A percentile compares a stretch with the other conserved stretches of the same genome.
Evolutionary conservation across 2,797 vertebrate genomes (phyloP).

Genomic region (Lagodon rhomboides): DNA sequence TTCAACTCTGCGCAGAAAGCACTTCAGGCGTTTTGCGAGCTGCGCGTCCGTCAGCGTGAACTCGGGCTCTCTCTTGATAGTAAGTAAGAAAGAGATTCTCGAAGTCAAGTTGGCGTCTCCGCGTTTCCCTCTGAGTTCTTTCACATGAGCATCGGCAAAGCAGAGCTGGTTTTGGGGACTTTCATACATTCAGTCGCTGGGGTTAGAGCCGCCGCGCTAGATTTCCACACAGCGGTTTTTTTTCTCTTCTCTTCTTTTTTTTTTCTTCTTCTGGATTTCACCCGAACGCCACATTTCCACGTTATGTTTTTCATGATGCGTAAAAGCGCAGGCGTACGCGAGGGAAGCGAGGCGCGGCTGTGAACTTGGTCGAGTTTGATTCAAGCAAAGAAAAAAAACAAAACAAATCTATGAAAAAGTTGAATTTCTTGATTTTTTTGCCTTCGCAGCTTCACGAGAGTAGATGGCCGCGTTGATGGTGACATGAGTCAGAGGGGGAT

Average conservation of each 20-base stretch:
- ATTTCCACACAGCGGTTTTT: slow-evolving; percentile 11
- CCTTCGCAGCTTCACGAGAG: neutral
- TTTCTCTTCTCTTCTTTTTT: no score
- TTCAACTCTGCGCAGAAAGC: slow-evolving; percentile 64
- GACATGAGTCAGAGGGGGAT: slow-evolving; percentile 57
- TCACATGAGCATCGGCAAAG: slow-evolving; percentile 58
- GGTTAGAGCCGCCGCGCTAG: slow-evolving; percentile 31
- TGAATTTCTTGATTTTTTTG: slow-evolving; percentile 8
- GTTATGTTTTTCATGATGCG: slow-evolving; percentile 2
- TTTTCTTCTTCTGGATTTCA: neutral
- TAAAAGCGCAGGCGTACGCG: neutral
- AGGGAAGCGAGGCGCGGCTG: neutral
- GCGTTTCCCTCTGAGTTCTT: slow-evolving; percentile 23
- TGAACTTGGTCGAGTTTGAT: slow-evolving; percentile 11
- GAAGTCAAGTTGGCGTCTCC: slow-evolving; percentile 63
- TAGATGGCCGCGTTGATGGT: slow-evolving; percentile 49
- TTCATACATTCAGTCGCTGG: slow-evolving; percentile 63
- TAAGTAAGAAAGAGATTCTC: slow-evolving; percentile 74
- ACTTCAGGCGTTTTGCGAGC: slow-evolving; percentile 40
- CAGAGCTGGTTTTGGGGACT: slow-evolving; percentile 40
- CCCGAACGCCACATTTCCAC: slow-evolving; percentile 12
- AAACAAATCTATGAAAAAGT: slow-evolving; percentile 35
- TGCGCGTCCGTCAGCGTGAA: slow-evolving; percentile 55
- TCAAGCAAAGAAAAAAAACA: slow-evolving; percentile 15
- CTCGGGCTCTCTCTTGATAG: slow-evolving; percentile 59